Evolutionary conservation across 2,888 invertebrate genomes (phyloP).

Genomic region (Patella depressa): DNA sequence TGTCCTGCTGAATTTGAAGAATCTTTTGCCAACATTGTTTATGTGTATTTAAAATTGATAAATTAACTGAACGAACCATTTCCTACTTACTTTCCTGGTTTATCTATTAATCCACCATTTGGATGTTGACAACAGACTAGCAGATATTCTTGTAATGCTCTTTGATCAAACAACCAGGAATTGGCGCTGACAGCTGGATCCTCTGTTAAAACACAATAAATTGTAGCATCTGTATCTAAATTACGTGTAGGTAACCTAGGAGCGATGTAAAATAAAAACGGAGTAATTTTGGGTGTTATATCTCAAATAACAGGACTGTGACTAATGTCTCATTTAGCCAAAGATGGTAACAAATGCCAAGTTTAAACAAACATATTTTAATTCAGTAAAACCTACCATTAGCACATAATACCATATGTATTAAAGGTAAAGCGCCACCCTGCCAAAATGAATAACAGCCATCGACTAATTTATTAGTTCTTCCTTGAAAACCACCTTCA

Average conservation of each 20-base stretch:
- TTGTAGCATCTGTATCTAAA: too few species aligned
- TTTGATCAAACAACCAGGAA: conserved; percentile 84
- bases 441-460: conserved; percentile 99
- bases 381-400: conserved; percentile 39
- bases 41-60: too few species aligned
- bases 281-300: too few species aligned
- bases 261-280: too few species aligned
- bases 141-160: conserved; percentile 92
- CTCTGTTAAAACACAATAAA: conserved; percentile 48
- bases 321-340: too few species aligned
- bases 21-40: too few species aligned
- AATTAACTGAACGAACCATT: too few species aligned
- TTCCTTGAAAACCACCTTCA: conserved; percentile 95
- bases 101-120: conserved; percentile 92
- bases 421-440: conserved; percentile 90
- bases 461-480: conserved; percentile 98
- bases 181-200: conserved; percentile 63
- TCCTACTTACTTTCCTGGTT: conserved; percentile 89
- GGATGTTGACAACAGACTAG: conserved; percentile 89
- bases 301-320: too few species aligned
- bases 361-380: too few species aligned
- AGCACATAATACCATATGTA: conserved; percentile 75
- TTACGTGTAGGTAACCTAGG: too few species aligned
- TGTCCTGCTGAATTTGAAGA: too few species aligned
- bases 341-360: too few species aligned